Evolutionary conservation across 2,113 vertebrate species (phyloP).

Genomic region (Cisticola juncidis): DNA sequence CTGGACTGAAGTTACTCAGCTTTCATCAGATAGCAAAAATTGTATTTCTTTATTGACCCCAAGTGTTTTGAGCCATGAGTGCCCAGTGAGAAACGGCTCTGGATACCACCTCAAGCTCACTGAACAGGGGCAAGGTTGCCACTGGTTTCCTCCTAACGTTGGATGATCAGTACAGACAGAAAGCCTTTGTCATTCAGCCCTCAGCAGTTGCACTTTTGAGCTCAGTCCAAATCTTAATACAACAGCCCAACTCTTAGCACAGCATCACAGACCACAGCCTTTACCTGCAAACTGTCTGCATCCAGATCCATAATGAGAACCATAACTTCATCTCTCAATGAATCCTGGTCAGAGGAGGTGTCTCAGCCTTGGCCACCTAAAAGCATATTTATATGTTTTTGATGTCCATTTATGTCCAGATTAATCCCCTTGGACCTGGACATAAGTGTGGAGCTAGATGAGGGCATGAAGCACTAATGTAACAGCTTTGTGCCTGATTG

Average conservation of each 20-base stretch:
- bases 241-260: accelerated
- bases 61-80: not conserved
- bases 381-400: not conserved
- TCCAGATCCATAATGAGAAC: not conserved
- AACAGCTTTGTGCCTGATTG: not conserved
- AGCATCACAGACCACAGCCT: not conserved
- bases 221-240: not conserved
- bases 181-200: not conserved
- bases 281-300: not conserved
- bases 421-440: not conserved
- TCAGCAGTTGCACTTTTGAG: not conserved
- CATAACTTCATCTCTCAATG: not conserved
- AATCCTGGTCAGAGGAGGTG: not conserved
- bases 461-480: not conserved
- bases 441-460: not conserved
- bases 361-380: not conserved
- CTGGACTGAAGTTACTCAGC: not conserved
- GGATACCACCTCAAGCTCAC: not conserved
- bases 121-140: accelerated
- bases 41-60: not conserved
- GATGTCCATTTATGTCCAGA: not conserved
- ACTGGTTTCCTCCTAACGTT: not conserved
- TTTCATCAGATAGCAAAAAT: slow-evolving; percentile 30
- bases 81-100: not conserved
- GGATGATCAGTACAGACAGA: not conserved